A percentile compares a stretch with the other conserved stretches of the same genome.
Evolutionary conservation across 2,113 vertebrate genomes (phyloP).

Genomic region (Hippocampus mohnikei): DNA sequence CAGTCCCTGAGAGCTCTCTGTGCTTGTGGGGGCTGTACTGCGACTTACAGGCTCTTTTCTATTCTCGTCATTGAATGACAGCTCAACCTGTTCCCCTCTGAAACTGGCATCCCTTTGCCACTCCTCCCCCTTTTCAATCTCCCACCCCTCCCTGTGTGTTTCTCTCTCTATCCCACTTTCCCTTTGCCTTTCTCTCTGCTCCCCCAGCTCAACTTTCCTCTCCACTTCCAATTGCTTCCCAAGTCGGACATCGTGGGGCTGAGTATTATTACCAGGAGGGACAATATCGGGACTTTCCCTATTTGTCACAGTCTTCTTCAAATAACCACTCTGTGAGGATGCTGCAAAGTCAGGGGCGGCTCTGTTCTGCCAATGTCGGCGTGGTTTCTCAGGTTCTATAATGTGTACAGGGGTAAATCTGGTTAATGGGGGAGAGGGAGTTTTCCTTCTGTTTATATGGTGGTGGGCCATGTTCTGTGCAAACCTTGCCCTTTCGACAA

Average conservation of each 20-base stretch:
- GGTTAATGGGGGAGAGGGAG: constrained; percentile 62
- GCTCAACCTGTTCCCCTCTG: constrained; percentile 83
- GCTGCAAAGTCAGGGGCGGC: constrained; percentile 41
- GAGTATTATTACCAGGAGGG: constrained; percentile 51
- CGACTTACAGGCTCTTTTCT: constrained; percentile 72
- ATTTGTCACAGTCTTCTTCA: constrained; percentile 52
- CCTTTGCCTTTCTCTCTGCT: constrained; percentile 38
- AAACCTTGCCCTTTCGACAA: constrained; percentile 33
- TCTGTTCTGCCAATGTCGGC: constrained; percentile 59
- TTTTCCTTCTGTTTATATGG: constrained; percentile 43
- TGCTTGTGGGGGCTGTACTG: constrained; percentile 71
- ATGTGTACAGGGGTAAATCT: constrained; percentile 71
- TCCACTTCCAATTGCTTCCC: constrained; percentile 57
- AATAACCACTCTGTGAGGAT: constrained; percentile 43
- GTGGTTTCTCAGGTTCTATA: constrained; percentile 61
- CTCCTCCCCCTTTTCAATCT: constrained; percentile 62
- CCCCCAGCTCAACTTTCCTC: constrained; percentile 50
- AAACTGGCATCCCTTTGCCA: constrained; percentile 63
- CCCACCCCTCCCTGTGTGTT: constrained; percentile 59
- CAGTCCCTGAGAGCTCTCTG: constrained; percentile 69
- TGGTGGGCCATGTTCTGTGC: constrained; percentile 48
- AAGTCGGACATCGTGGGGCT: constrained; percentile 52
- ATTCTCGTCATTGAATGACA: constrained; percentile 85
- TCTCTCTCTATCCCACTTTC: constrained; percentile 47
- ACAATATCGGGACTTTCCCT: constrained; percentile 62